Conservation (phyloP, 2,888 invertebrate species). For the Melieria omissa region DNA sequence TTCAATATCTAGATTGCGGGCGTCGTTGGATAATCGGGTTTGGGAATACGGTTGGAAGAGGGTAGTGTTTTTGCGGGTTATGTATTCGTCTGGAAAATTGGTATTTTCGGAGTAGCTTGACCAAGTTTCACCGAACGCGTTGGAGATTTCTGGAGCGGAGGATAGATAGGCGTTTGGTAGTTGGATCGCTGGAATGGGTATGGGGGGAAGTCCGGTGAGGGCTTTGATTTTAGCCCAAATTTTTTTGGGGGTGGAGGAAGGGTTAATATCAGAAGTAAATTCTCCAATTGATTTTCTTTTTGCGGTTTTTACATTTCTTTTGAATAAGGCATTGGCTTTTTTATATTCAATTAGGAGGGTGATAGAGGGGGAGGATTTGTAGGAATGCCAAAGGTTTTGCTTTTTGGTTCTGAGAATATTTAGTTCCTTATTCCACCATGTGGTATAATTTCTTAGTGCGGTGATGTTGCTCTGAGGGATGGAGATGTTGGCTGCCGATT, state of each 20-base stretch:
- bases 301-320: background rate
- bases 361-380: background rate
- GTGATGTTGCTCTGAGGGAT: slow-evolving; percentile 7
- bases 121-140: too few species aligned
- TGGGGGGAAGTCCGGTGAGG: background rate
- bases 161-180: background rate
- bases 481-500: background rate
- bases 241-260: background rate
- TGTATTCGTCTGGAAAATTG: background rate
- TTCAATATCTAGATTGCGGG: background rate
- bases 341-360: background rate
- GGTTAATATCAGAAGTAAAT: slow-evolving; percentile 5
- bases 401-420: background rate
- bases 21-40: background rate
- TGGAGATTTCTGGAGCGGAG: background rate
- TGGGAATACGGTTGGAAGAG: background rate
- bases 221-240: slow-evolving; percentile 13
- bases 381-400: too few species aligned
- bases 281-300: background rate
- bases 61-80: background rate
- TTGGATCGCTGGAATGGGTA: background rate
- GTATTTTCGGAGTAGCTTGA: background rate
- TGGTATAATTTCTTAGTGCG: background rate
- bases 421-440: background rate
- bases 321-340: slow-evolving; percentile 9